These are phyloP conservation scores for Lutjanus erythropterus DNA, from an alignment of 2,113 vertebrate genomes.

Conservation along the genomic window DNA sequence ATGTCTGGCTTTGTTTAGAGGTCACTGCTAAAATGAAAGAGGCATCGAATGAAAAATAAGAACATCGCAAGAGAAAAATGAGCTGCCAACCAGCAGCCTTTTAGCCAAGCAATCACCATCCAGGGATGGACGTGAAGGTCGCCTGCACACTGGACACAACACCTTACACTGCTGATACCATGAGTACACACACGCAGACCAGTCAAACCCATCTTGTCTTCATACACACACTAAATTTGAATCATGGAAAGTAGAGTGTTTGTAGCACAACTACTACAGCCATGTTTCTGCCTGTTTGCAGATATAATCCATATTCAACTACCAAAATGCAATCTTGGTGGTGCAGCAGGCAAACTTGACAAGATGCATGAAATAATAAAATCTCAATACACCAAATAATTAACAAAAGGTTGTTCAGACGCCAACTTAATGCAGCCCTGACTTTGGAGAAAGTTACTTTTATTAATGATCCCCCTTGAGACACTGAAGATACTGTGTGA, in stretches of 20 bases:
- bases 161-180: neutral
- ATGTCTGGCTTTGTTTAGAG: constrained; percentile 24
- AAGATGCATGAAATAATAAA: too few species aligned
- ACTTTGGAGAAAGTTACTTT: neutral
- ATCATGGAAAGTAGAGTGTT: neutral
- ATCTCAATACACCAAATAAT: too few species aligned
- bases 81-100: constrained; percentile 49
- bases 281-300: neutral
- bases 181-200: neutral
- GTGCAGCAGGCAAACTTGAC: too few species aligned
- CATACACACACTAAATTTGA: neutral
- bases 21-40: constrained; percentile 28
- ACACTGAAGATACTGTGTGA: neutral
- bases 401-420: neutral
- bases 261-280: neutral
- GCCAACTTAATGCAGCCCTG: neutral
- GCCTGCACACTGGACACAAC: constrained; percentile 27
- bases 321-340: too few species aligned
- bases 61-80: constrained; percentile 58
- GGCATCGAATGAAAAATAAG: constrained; percentile 14
- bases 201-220: neutral
- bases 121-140: constrained; percentile 51
- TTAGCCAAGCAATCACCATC: constrained; percentile 50
- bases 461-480: neutral
- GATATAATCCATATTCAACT: too few species aligned